Evolutionary conservation across 2,797 vertebrate species (phyloP).

Genomic region (Pseudochromis fuscus): DNA sequence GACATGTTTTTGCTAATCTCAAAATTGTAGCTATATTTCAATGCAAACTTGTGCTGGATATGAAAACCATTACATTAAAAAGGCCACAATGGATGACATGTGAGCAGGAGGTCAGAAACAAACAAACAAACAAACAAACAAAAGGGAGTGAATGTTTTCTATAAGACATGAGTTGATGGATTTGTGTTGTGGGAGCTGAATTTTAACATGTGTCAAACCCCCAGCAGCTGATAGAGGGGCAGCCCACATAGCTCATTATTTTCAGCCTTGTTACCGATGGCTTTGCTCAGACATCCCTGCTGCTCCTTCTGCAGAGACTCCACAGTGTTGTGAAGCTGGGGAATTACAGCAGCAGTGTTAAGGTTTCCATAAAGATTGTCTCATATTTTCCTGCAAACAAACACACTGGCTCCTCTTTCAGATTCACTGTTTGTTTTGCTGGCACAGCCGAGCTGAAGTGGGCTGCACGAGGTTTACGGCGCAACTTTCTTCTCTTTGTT

Average conservation of each 20-base stretch:
- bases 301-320: background rate
- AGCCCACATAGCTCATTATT: background rate
- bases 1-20: no score
- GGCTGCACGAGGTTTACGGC: background rate
- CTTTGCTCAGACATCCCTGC: background rate
- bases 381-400: background rate
- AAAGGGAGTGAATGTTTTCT: background rate
- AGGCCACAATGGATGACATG: background rate
- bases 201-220: background rate
- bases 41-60: background rate
- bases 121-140: background rate
- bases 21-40: background rate
- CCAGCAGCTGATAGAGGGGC: background rate
- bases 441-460: background rate
- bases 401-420: background rate
- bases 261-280: background rate
- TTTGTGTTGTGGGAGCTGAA: background rate
- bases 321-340: background rate
- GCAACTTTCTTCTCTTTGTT: background rate
- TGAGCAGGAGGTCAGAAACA: background rate
- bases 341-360: background rate
- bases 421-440: background rate
- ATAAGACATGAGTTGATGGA: background rate
- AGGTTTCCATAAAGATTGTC: background rate
- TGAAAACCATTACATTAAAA: no score